phyloP scores from a whole-genome alignment of 2,113 vertebrate species.

The Aix galericulata region DNA sequence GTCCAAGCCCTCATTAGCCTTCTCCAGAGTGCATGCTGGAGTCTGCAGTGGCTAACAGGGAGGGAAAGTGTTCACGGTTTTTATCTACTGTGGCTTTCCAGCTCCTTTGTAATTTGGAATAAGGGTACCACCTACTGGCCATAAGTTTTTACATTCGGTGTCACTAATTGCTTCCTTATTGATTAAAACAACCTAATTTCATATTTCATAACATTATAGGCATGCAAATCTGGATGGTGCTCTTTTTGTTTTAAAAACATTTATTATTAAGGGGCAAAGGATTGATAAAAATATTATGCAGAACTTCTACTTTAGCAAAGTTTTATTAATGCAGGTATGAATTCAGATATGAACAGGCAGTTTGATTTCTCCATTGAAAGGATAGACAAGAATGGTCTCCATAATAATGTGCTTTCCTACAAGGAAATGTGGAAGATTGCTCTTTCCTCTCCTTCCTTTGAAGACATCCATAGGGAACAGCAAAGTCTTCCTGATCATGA shows the following conservation, averaged over 20 bases:
- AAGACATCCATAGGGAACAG: not conserved
- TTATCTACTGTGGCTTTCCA: not conserved
- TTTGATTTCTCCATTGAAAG: not conserved
- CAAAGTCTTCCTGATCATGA: not conserved
- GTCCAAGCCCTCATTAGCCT: not conserved
- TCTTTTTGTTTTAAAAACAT: not conserved
- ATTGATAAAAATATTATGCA: not conserved
- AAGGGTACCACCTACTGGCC: conserved; percentile 46
- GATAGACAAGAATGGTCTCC: not conserved
- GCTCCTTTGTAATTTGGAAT: not conserved
- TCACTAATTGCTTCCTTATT: not conserved
- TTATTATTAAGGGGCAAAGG: not conserved
- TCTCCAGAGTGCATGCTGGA: not conserved
- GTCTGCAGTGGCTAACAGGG: not conserved
- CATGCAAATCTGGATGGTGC: not conserved
- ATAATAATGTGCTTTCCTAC: not conserved
- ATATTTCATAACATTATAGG: not conserved
- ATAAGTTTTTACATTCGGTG: not conserved
- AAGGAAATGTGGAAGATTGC: not conserved
- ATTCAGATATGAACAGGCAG: not conserved
- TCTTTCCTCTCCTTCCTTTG: not conserved
- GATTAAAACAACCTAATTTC: not conserved
- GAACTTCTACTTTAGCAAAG: not conserved
- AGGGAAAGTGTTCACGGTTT: not conserved
- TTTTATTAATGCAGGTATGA: not conserved